Evolutionary conservation across 2,888 invertebrate species (phyloP), one percentile per base, ranked within the genome.

Genomic region (Philereme vetulata): DNA sequence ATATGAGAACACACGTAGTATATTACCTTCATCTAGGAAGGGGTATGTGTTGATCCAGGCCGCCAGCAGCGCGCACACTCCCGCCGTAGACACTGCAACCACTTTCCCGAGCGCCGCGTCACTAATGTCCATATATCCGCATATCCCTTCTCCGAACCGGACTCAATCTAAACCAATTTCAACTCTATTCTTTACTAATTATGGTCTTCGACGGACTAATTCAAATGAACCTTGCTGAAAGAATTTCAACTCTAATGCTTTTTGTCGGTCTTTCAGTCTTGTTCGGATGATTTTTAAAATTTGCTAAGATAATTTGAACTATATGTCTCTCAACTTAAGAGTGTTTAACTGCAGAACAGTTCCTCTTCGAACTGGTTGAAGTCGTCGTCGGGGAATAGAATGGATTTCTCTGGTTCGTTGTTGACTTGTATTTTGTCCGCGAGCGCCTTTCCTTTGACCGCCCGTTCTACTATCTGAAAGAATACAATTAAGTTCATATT

Each of bases 11-110:
- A 21, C 21, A 21, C 21, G 21, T 21, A 21, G 2, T 21, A 21
- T 21, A 21, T 21, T 76, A 91, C 95, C 93, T 89, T 93, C 88
- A 76, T 93, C 93, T 72, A 95, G 93, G 73, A 96, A 95, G 2
- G 96, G 96, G 71, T 95, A 91, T 48, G 94, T 93, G 60, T 95
- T 93, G 11, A 95, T 85, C 95, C 95, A 96, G 59, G 94, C 81
- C 40, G 94, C 93, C 65, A 95, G 93, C 72, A 95, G 91, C 0
- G 93, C 67, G 72, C 95, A 95, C 56, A 93, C 72, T 8, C 86
- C 76, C 4, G 92, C 78, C 4, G 94, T 93, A 4, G 89, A 70
- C 62, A 92, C 86, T 69, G 95, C 85, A 67, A 94, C 84, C 51
- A 93, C 67, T 84, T 93, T 94, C 52, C 95, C 96, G 60, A 93